Conservation (phyloP, 2,888 invertebrate species). For the Agriotes lineatus region DNA sequence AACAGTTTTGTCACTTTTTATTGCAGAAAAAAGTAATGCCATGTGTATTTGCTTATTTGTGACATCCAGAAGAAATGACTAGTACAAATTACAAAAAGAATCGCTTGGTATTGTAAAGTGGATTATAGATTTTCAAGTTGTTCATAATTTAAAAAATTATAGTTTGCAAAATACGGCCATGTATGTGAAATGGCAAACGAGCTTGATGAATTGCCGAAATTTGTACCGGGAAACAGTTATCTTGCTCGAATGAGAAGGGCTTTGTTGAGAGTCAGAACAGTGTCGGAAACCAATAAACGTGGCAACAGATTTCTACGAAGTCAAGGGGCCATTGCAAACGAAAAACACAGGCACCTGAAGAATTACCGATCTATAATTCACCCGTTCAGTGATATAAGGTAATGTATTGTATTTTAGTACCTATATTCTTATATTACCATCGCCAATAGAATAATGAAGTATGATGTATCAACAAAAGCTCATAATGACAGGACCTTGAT, state of each 20-base stretch:
- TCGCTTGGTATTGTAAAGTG: slow-evolving; percentile 14
- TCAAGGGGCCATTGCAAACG: slow-evolving; percentile 59
- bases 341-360: slow-evolving; percentile 60
- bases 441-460: too few relatives aligned
- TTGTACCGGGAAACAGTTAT: slow-evolving; percentile 23
- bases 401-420: too few relatives aligned
- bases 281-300: slow-evolving; percentile 58
- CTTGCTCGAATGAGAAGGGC: slow-evolving; percentile 26
- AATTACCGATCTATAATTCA: slow-evolving; percentile 61
- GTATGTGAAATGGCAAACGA: slow-evolving; percentile 44
- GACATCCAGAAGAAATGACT: too few relatives aligned
- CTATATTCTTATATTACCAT: too few relatives aligned
- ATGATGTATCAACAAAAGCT: too few relatives aligned
- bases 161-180: slow-evolving; percentile 47
- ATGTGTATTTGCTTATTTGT: too few relatives aligned
- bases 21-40: too few relatives aligned
- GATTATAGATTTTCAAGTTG: not conserved
- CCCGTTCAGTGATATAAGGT: slow-evolving; percentile 64
- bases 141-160: not conserved
- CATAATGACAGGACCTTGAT: too few relatives aligned
- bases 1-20: too few relatives aligned
- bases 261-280: slow-evolving; percentile 50
- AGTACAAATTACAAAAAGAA: slow-evolving; percentile 12
- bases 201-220: slow-evolving; percentile 37
- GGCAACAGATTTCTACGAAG: slow-evolving; percentile 61